A percentile compares a stretch with the other conserved stretches of the same genome.
phyloP scores from a whole-genome alignment of 2,888 invertebrate species.

The Spilosoma lubricipeda region DNA sequence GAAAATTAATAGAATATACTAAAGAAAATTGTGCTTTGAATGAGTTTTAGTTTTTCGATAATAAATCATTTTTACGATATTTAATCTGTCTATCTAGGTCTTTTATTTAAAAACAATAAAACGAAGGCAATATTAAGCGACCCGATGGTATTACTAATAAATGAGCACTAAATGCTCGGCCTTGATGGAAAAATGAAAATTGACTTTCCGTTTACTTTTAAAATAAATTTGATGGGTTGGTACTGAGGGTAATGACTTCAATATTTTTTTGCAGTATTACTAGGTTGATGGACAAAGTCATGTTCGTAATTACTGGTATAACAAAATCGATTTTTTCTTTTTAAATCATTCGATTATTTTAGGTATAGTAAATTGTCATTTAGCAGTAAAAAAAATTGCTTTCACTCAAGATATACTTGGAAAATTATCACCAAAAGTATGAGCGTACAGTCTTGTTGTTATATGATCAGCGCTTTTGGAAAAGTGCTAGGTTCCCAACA shows the following conservation, averaged over 20 bases:
- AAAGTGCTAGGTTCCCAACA: background rate
- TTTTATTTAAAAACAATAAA: conserved; percentile 46
- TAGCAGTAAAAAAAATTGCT: background rate
- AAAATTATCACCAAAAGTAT: background rate
- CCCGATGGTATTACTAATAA: conserved; percentile 29
- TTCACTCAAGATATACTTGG: background rate
- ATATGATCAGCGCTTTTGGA: background rate
- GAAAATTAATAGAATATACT: conserved; percentile 4
- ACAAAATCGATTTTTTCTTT: background rate
- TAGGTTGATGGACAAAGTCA: conserved; percentile 15
- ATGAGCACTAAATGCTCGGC: conserved; percentile 43
- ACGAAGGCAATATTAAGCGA: conserved; percentile 36
- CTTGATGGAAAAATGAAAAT: conserved; percentile 48
- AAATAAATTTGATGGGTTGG: conserved; percentile 40
- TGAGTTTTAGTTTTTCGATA: conserved; percentile 7
- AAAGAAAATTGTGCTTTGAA: conserved; percentile 14
- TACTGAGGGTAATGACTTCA: conserved; percentile 29
- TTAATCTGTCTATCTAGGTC: conserved; percentile 34
- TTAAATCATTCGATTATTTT: background rate
- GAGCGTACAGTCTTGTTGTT: background rate
- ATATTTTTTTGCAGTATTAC: conserved; percentile 22
- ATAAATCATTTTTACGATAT: conserved; percentile 43
- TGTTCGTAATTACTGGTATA: background rate
- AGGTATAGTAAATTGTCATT: background rate
- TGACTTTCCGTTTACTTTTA: conserved; percentile 39